These are phyloP conservation scores for Salarias fasciatus DNA, from an alignment of 2,797 vertebrate species.

Conservation along the genomic window DNA sequence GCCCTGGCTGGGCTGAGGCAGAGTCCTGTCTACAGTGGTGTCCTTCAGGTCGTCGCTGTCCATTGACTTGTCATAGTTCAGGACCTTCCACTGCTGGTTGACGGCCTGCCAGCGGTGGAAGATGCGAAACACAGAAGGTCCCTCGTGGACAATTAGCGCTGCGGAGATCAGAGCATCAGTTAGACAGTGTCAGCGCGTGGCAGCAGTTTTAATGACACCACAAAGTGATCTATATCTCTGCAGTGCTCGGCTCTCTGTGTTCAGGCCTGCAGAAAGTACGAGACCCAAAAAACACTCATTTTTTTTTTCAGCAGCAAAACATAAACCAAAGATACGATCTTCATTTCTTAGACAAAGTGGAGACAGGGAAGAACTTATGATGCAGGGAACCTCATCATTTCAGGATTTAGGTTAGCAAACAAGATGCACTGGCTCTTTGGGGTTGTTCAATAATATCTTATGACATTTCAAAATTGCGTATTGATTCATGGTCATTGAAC, in stretches of 20 bases:
- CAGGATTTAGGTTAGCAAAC: constrained; percentile 49
- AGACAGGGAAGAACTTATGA: constrained; percentile 29
- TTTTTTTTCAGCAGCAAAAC: constrained; percentile 37
- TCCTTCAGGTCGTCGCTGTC: constrained; percentile 93
- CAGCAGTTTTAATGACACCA: constrained; percentile 50
- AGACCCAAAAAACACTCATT: constrained; percentile 42
- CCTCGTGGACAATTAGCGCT: constrained; percentile 97
- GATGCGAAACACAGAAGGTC: constrained; percentile 97
- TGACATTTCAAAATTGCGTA: constrained; percentile 83
- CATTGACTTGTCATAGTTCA: constrained; percentile 97
- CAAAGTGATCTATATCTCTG: constrained; percentile 50
- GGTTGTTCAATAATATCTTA: constrained; percentile 74
- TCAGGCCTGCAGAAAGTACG: constrained; percentile 45
- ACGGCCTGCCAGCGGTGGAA: constrained; percentile 99
- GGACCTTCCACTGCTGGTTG: constrained; percentile 99
- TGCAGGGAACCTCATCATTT: constrained; percentile 24
- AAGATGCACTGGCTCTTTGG: constrained; percentile 56
- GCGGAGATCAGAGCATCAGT: constrained; percentile 64
- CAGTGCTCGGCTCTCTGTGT: constrained; percentile 28
- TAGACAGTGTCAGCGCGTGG: constrained; percentile 54
- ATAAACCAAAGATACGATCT: constrained; percentile 50
- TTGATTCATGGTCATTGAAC: constrained; percentile 78
- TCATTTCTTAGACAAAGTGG: constrained; percentile 37
- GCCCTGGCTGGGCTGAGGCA: constrained; percentile 74
- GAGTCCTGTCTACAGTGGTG: constrained; percentile 84